phyloP scores from a whole-genome alignment of 1,140 invertebrate species.

The Eupristina koningsbergeri region DNA sequence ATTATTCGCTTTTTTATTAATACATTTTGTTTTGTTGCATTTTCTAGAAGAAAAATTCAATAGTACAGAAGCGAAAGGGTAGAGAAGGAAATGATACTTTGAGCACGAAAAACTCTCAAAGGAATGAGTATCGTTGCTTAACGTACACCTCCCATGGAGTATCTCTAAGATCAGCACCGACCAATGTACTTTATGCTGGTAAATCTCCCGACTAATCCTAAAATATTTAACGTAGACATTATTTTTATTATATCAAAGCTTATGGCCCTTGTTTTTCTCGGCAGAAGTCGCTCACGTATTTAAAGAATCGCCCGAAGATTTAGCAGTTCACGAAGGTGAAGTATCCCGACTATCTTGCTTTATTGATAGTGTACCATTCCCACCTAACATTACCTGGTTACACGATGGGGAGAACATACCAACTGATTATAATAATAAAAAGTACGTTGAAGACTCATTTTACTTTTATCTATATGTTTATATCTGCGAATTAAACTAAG shows the following conservation, averaged over 20 bases:
- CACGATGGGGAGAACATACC: constrained; percentile 72
- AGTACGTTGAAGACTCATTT: too few species aligned
- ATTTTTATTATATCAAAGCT: not conserved
- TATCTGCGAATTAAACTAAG: constrained; percentile 10
- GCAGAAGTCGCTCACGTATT: constrained; percentile 72
- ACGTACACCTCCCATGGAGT: constrained; percentile 63
- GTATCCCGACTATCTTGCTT: constrained; percentile 73
- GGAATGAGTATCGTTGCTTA: constrained; percentile 68
- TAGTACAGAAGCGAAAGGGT: constrained; percentile 65
- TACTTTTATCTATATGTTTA: not conserved
- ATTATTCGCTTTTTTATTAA: not conserved
- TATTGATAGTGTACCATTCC: constrained; percentile 74
- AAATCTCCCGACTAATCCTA: constrained; percentile 7
- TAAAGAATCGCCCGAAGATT: constrained; percentile 69
- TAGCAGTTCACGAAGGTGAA: constrained; percentile 71
- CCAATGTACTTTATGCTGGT: constrained; percentile 67
- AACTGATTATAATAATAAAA: constrained; percentile 62
- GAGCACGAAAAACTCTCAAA: constrained; percentile 51
- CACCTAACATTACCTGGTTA: constrained; percentile 74
- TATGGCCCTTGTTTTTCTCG: not conserved
- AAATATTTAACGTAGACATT: not conserved
- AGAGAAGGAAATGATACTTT: constrained; percentile 57
- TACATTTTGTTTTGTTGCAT: not conserved
- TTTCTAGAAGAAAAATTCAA: constrained; percentile 56
- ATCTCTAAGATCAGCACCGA: constrained; percentile 64